These are phyloP conservation scores for Cirrhinus mrigala DNA, from an alignment of 2,797 vertebrate species.

Conservation along the genomic window DNA sequence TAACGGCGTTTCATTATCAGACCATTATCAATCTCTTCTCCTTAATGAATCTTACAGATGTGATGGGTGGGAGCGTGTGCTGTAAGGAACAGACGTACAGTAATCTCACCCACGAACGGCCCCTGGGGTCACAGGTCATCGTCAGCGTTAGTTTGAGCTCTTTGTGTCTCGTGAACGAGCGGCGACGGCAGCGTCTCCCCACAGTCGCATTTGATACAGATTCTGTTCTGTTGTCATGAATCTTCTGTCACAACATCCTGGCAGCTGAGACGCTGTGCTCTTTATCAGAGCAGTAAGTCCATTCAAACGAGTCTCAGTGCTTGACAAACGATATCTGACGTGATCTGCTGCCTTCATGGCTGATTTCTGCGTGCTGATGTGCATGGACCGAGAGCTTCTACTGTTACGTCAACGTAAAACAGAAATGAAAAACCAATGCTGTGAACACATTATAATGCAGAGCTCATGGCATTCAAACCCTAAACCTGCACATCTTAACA, in stretches of 20 bases:
- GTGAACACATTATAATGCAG: background rate
- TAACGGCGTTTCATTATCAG: slow-evolving; percentile 78
- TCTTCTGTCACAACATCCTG: slow-evolving; percentile 10
- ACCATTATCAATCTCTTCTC: slow-evolving; percentile 79
- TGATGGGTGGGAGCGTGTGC: background rate
- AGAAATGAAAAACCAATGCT: background rate
- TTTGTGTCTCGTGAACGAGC: background rate
- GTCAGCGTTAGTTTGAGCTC: background rate
- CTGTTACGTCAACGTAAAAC: background rate
- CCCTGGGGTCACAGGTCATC: slow-evolving; percentile 10
- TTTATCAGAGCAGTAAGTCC: slow-evolving; percentile 1
- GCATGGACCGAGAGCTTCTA: background rate
- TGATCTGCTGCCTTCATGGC: background rate
- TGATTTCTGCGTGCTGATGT: background rate
- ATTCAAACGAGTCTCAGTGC: background rate
- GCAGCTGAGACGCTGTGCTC: background rate
- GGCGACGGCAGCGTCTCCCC: background rate
- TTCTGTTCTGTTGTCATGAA: slow-evolving; percentile 13
- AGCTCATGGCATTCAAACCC: background rate
- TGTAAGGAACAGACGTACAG: background rate
- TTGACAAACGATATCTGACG: slow-evolving; percentile 1
- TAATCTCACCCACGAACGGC: background rate
- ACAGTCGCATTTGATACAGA: background rate
- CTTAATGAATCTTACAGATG: slow-evolving; percentile 31
- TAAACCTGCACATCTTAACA: background rate